Percentiles rank a stretch among this genome's conserved stretches.
Evolutionary conservation across 2,113 vertebrate genomes (phyloP).

Genomic region (Alosa alosa): DNA sequence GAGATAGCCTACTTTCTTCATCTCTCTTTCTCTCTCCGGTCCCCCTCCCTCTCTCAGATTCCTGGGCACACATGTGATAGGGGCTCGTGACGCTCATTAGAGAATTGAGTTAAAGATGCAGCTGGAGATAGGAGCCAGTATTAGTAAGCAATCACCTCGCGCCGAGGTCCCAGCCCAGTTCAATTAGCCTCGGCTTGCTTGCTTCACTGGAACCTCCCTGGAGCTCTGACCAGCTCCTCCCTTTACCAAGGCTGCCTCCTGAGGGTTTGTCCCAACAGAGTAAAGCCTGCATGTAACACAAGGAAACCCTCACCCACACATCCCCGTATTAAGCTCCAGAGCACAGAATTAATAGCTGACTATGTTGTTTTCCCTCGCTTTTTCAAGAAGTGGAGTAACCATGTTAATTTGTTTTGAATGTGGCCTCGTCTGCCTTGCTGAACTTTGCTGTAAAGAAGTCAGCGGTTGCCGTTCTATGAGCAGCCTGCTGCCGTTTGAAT

Average conservation of each 20-base stretch:
- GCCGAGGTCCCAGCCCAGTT: background rate
- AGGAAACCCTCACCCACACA: background rate
- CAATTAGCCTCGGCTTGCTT: background rate
- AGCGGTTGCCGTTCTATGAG: background rate
- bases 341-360: background rate
- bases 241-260: background rate
- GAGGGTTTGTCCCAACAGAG: background rate
- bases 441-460: background rate
- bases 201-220: background rate
- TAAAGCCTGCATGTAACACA: background rate
- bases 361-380: background rate
- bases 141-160: conserved; percentile 23
- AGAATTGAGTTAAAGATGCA: conserved; percentile 62
- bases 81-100: conserved; percentile 63
- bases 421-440: conserved; percentile 13
- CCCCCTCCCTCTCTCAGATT: conserved; percentile 48
- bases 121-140: conserved; percentile 42
- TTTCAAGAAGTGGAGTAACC: background rate
- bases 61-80: conserved; percentile 60
- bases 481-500: background rate
- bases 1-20: background rate
- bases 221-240: background rate
- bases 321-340: background rate
- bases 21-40: background rate
- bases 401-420: conserved; percentile 9